phyloP scores from a whole-genome alignment of 1,140 invertebrate genomes.

The Ptiloglossa arizonensis region DNA sequence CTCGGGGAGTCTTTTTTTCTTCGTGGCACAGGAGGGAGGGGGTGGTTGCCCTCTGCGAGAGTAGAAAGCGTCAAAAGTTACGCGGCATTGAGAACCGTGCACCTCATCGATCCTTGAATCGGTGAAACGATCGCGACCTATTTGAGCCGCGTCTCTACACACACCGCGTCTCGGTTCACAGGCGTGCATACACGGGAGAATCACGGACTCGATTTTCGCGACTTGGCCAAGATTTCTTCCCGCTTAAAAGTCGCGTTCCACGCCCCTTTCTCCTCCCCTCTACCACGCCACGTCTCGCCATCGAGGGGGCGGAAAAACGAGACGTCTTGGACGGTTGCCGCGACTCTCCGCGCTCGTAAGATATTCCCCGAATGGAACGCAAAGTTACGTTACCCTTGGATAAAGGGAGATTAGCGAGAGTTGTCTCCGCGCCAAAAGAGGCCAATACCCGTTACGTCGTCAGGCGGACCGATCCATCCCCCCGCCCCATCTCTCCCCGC shows the following conservation, averaged over 20 bases:
- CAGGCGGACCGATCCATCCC: constrained; percentile 40
- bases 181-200: background rate
- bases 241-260: constrained; percentile 25
- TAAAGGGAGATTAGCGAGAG: constrained; percentile 70
- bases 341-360: constrained; percentile 60
- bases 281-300: background rate
- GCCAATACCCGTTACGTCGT: constrained; percentile 62
- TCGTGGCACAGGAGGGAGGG: too few species aligned
- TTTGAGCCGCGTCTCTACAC: background rate
- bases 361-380: constrained; percentile 64
- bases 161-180: too few species aligned
- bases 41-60: too few species aligned
- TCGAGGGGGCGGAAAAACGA: constrained; percentile 34
- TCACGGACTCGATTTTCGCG: constrained; percentile 40
- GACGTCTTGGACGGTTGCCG: constrained; percentile 58
- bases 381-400: constrained; percentile 64
- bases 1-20: too few species aligned
- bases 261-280: background rate
- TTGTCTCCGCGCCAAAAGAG: constrained; percentile 69
- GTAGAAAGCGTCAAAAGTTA: background rate
- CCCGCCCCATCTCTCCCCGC: too few species aligned
- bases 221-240: constrained; percentile 44
- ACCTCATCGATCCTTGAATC: constrained; percentile 4
- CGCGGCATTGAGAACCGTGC: background rate
- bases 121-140: constrained; percentile 29